Base-by-base conservation (phyloP, 2,797 vertebrate species). In the Podarcis siculus region DNA sequence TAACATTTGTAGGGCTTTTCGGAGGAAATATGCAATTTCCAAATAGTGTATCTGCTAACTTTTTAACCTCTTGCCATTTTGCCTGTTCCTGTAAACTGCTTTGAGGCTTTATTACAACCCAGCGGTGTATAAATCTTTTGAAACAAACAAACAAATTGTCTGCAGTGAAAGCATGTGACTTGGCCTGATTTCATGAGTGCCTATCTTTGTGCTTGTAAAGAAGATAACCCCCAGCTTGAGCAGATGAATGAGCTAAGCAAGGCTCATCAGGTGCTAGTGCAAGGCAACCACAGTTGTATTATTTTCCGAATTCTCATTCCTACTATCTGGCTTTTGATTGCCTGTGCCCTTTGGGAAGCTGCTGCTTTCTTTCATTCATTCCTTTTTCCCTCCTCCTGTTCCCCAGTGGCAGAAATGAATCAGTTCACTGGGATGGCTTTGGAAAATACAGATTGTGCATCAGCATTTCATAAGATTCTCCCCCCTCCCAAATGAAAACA, bases 361-460 rank as follows among this genome's bases (percentile, higher is more conserved):
- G 37, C 23, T 8, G 25, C 58, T 81, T n/a, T 85, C 49, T 64
- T 64, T 67, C 12, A 80, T 64, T 67, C 12, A 80, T 89, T 55
- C 77, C 72, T 55, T 49, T 49, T 80, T 39, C 35, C 15, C 3
- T 64, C 58, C 21, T n/a, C 17, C 58, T 39, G 58, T 76, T 17
- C 78, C 15, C 27, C 61, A 39, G 42, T 76, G 78, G 75, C 69
- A 67, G 61, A 75, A 80, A 89, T 30, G 35, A 85, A 89, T 82
- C 25, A 7, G 39, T 89, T 67, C 25, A 37, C 27, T 76, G 71
- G 72, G 71, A 32, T 35, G 55, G 3, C 83, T 89, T 80, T n/a
- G 37, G 72, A 78, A 89, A 81, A 25, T 37, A 27, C n/a, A 85
- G 71, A 85, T 81, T 49, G 85, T 76, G 88, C 35, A 71, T 7